A percentile compares a stretch with the other conserved stretches of the same genome.
phyloP scores from a whole-genome alignment of 2,888 invertebrate genomes.

The Xestobium rufovillosum region DNA sequence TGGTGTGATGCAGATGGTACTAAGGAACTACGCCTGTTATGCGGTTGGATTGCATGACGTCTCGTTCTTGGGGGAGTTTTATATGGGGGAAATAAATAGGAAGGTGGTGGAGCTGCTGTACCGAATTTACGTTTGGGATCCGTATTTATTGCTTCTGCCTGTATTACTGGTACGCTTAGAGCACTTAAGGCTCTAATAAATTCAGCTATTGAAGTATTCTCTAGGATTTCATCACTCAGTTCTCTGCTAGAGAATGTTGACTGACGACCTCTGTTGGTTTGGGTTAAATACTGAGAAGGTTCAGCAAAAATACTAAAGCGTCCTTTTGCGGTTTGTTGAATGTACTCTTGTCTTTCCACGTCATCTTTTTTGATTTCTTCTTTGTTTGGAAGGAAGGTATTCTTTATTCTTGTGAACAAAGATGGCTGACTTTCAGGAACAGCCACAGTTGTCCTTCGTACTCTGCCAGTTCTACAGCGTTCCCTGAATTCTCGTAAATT shows the following conservation, averaged over 20 bases:
- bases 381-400: background rate
- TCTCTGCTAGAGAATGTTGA: constrained; percentile 21
- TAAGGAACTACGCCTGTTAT: constrained; percentile 23
- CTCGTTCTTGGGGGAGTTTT: constrained; percentile 35
- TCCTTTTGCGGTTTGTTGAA: background rate
- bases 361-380: too few species aligned
- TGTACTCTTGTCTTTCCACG: constrained; percentile 1
- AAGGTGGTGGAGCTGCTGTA: constrained; percentile 46
- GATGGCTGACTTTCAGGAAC: constrained; percentile 21
- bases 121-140: constrained; percentile 48
- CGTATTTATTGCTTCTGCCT: constrained; percentile 25
- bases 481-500: constrained; percentile 45
- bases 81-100: too few species aligned
- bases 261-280: constrained; percentile 29
- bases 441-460: constrained; percentile 32
- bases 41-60: constrained; percentile 37
- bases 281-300: constrained; percentile 21
- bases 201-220: constrained; percentile 77
- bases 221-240: constrained; percentile 56
- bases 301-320: background rate
- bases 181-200: constrained; percentile 68
- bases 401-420: constrained; percentile 33
- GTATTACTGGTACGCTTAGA: constrained; percentile 45
- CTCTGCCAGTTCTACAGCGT: constrained; percentile 25
- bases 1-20: constrained; percentile 15